Conservation (phyloP, 2,797 vertebrate species). For the Rhabdophis nuchalis region DNA sequence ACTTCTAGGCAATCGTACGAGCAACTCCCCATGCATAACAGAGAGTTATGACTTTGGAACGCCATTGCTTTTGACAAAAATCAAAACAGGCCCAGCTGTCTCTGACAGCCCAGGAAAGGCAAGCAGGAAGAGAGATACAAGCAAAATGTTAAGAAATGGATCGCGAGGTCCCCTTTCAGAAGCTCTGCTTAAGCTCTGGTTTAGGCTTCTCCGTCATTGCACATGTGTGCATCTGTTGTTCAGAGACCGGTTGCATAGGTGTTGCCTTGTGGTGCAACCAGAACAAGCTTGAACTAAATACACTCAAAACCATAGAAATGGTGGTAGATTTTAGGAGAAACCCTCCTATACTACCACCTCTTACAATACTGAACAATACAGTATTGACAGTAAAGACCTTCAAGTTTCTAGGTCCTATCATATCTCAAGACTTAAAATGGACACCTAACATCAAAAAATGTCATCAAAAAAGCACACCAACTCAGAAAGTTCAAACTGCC, state of each 20-base stretch:
- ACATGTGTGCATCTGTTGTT: not conserved
- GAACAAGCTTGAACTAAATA: too few species aligned
- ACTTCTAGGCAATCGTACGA: constrained; percentile 14
- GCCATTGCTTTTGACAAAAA: constrained; percentile 42
- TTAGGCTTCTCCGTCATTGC: not conserved
- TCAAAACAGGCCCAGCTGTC: constrained; percentile 51
- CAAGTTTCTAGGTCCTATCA: too few species aligned
- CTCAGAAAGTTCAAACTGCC: too few species aligned
- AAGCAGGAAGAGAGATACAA: constrained; percentile 32
- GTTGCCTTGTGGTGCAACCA: too few species aligned
- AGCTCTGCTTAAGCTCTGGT: not conserved
- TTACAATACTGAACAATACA: too few species aligned
- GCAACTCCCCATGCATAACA: not conserved
- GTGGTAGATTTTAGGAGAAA: too few species aligned
- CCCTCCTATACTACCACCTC: too few species aligned
- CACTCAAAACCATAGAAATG: too few species aligned
- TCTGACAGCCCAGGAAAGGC: constrained; percentile 15
- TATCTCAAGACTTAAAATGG: too few species aligned
- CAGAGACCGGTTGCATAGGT: not conserved
- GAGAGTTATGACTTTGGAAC: constrained; percentile 35
- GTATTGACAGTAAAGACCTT: too few species aligned
- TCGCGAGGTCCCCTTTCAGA: not conserved
- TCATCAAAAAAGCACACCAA: too few species aligned
- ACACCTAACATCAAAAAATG: too few species aligned
- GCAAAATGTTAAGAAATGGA: constrained; percentile 5